These are phyloP conservation scores for Phoeniculus purpureus DNA, from an alignment of 2,797 vertebrate genomes.

Conservation along the genomic window DNA sequence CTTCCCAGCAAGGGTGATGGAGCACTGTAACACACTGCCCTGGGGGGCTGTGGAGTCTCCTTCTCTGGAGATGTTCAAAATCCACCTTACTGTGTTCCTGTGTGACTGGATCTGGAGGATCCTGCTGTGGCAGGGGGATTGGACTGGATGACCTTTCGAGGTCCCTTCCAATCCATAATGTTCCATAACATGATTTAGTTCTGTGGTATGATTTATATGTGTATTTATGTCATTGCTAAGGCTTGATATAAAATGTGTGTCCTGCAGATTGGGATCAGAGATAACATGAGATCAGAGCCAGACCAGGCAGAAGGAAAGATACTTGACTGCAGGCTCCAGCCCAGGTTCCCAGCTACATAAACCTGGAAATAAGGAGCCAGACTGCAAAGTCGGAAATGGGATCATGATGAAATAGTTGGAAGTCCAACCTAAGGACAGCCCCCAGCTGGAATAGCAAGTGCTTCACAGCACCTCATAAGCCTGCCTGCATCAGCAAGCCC, in stretches of 20 bases:
- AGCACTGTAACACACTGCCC: too few species aligned
- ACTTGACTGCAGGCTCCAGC: not conserved
- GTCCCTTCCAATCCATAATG: too few species aligned
- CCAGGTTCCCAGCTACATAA: not conserved
- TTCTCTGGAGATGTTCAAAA: too few species aligned
- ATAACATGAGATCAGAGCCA: not conserved
- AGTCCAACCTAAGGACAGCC: not conserved
- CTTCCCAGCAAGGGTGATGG: too few species aligned
- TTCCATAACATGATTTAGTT: too few species aligned
- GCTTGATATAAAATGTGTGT: not conserved
- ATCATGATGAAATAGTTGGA: not conserved
- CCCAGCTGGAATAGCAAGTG: not conserved
- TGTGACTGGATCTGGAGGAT: too few species aligned
- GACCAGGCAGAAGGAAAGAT: not conserved
- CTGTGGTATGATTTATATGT: not conserved
- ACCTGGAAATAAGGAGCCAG: not conserved
- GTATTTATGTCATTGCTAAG: not conserved
- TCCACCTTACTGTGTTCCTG: too few species aligned
- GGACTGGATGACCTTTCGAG: too few species aligned
- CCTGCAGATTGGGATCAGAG: not conserved
- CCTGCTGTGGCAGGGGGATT: too few species aligned
- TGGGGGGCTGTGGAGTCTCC: too few species aligned
- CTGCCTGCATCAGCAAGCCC: not conserved
- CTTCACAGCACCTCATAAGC: not conserved
- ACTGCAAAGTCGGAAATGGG: not conserved